phyloP scores from a whole-genome alignment of 2,888 invertebrate species.

The Pimpla rufipes region DNA sequence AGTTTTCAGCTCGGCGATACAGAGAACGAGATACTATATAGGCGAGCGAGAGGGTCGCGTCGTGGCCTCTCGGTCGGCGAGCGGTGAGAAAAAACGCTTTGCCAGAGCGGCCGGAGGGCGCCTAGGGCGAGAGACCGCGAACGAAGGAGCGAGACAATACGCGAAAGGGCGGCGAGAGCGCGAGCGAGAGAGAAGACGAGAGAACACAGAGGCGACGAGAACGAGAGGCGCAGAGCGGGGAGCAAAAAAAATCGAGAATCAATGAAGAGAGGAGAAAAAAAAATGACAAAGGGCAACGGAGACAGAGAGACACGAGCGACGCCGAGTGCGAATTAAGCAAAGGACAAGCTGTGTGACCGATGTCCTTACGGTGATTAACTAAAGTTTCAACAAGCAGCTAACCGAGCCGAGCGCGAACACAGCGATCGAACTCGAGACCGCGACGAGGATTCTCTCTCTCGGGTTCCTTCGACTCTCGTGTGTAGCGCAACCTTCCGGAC shows the following conservation, averaged over 20 bases:
- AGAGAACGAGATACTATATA: slow-evolving; percentile 80
- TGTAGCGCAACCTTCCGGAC: slow-evolving; percentile 3
- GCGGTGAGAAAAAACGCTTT: slow-evolving; percentile 13
- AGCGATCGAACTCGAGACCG: background rate
- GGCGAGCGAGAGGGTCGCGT: slow-evolving; percentile 72
- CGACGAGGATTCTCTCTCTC: slow-evolving; percentile 19
- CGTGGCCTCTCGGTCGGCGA: slow-evolving; percentile 25
- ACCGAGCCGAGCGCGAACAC: slow-evolving; percentile 18
- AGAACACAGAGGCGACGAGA: background rate
- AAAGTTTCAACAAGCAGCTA: slow-evolving; percentile 83
- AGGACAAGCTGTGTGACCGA: slow-evolving; percentile 83
- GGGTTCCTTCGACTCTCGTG: background rate
- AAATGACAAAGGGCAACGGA: slow-evolving; percentile 9
- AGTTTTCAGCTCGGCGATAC: slow-evolving; percentile 84
- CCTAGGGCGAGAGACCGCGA: slow-evolving; percentile 6
- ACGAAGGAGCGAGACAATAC: slow-evolving; percentile 36
- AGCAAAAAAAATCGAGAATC: slow-evolving; percentile 10
- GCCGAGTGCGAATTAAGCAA: slow-evolving; percentile 80
- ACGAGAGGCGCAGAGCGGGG: slow-evolving; percentile 48
- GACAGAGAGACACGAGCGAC: slow-evolving; percentile 49
- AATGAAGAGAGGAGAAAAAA: background rate
- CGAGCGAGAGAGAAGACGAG: slow-evolving; percentile 10
- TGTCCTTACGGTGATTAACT: slow-evolving; percentile 84
- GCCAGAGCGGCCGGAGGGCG: slow-evolving; percentile 21
- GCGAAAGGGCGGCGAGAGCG: slow-evolving; percentile 27